These are phyloP conservation scores for Catostomus latipinnis DNA, from an alignment of 2,797 vertebrate species.

Conservation along the genomic window DNA sequence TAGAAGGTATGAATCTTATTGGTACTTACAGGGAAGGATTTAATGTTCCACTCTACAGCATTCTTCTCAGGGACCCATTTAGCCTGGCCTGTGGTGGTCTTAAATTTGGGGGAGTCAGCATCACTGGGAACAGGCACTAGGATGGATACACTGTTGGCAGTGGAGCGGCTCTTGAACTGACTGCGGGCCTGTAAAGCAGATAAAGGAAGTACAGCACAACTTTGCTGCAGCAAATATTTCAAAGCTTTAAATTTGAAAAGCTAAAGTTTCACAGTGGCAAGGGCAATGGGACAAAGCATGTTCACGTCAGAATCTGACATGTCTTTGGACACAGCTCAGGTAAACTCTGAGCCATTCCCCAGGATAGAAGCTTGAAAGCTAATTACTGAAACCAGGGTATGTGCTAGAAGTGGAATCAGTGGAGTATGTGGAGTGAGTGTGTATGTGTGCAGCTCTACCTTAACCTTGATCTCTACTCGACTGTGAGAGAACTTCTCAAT, in stretches of 20 bases:
- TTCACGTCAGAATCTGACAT: conserved; percentile 39
- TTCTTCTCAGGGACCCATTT: conserved; percentile 85
- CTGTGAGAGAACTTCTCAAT: conserved; percentile 87
- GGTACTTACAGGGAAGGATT: conserved; percentile 82
- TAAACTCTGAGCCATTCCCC: conserved; percentile 38
- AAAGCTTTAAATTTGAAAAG: conserved; percentile 27
- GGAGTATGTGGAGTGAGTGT: conserved; percentile 43
- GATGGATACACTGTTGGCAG: conserved; percentile 84
- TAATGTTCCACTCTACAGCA: conserved; percentile 83
- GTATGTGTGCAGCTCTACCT: conserved; percentile 71
- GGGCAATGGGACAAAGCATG: conserved; percentile 42
- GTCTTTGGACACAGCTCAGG: conserved; percentile 43
- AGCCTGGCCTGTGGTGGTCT: conserved; percentile 81
- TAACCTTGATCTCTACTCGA: conserved; percentile 86
- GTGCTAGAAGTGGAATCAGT: conserved; percentile 34
- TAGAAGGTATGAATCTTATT: neutral
- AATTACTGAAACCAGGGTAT: conserved; percentile 26
- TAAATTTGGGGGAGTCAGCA: conserved; percentile 85
- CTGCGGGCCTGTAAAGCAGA: conserved; percentile 76
- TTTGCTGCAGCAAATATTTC: neutral
- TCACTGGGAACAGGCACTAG: conserved; percentile 84
- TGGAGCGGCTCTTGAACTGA: conserved; percentile 84
- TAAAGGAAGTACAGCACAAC: conserved; percentile 36
- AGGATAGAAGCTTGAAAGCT: conserved; percentile 42
- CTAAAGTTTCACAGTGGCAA: conserved; percentile 19